phyloP scores from a whole-genome alignment of 2,888 invertebrate species.

The Dione juno region DNA sequence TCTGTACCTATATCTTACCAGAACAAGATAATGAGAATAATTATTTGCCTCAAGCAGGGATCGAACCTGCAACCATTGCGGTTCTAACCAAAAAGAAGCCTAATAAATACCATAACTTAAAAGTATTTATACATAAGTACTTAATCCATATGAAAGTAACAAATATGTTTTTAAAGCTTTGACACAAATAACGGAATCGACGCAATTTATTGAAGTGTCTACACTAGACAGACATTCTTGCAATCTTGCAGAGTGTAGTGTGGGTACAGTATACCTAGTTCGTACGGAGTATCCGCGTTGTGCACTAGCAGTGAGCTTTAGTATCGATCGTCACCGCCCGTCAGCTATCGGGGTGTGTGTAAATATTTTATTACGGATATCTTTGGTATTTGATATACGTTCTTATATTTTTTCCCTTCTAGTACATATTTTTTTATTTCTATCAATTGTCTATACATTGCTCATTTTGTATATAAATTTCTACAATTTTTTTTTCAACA shows the following conservation, averaged over 20 bases:
- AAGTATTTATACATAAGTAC: too few relatives aligned
- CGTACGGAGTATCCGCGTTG: neutral
- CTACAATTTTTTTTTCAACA: too few relatives aligned
- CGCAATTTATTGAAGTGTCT: conserved; percentile 5
- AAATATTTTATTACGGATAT: conserved; percentile 24
- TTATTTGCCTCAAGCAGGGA: too few relatives aligned
- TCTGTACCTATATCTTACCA: too few relatives aligned
- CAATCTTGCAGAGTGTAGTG: neutral
- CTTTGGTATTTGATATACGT: neutral
- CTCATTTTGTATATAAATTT: too few relatives aligned
- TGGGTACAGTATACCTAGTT: neutral
- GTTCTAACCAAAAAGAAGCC: too few relatives aligned
- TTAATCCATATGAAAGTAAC: too few relatives aligned
- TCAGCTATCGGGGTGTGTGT: conserved; percentile 15
- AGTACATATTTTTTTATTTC: neutral
- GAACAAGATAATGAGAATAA: too few relatives aligned
- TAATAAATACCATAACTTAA: too few relatives aligned
- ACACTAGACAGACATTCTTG: neutral
- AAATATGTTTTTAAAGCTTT: too few relatives aligned
- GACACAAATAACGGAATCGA: neutral
- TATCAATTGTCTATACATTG: neutral
- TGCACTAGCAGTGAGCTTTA: conserved; percentile 11
- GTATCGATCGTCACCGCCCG: conserved; percentile 23
- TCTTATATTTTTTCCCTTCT: neutral
- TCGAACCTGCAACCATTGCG: too few relatives aligned